Percentiles rank a stretch among this genome's conserved stretches.
Evolutionary conservation across 2,888 invertebrate species (phyloP).

Genomic region (Schrankia costaestrigalis): DNA sequence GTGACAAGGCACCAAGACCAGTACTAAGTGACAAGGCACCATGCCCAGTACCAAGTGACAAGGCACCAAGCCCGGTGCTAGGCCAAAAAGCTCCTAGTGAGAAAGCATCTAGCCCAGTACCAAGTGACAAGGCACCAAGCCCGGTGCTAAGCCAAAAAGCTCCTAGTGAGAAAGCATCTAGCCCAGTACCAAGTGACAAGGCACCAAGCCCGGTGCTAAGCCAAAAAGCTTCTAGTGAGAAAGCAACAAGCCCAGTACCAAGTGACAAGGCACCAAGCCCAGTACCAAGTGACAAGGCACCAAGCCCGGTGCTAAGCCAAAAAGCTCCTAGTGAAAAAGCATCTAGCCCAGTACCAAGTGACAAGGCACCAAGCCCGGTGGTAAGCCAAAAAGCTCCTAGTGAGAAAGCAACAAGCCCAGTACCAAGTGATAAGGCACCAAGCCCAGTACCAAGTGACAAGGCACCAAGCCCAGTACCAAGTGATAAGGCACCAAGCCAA

Average conservation of each 20-base stretch:
- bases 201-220: constrained; percentile 1
- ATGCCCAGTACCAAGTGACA: not conserved
- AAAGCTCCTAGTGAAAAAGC: constrained; percentile 3
- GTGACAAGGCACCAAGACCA: not conserved
- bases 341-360: constrained; percentile 1
- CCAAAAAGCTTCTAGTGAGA: constrained; percentile 1
- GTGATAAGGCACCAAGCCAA: constrained; percentile 8
- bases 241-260: not conserved
- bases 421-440: not conserved
- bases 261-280: constrained; percentile 1
- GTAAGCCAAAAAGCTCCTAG: constrained; percentile 11
- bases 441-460: constrained; percentile 9
- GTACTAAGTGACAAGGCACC: constrained; percentile 1
- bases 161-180: not conserved
- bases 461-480: constrained; percentile 8
- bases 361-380: constrained; percentile 4
- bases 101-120: constrained; percentile 6
- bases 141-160: constrained; percentile 5
- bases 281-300: constrained; percentile 11
- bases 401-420: constrained; percentile 13
- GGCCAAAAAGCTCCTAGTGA: not conserved
- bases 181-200: constrained; percentile 2
- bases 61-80: not conserved
- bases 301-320: constrained; percentile 9
- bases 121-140: constrained; percentile 3